A percentile compares a stretch with the other conserved stretches of the same genome.
Conservation (phyloP, 2,888 invertebrate species). For the Tetragnatha montana region DNA sequence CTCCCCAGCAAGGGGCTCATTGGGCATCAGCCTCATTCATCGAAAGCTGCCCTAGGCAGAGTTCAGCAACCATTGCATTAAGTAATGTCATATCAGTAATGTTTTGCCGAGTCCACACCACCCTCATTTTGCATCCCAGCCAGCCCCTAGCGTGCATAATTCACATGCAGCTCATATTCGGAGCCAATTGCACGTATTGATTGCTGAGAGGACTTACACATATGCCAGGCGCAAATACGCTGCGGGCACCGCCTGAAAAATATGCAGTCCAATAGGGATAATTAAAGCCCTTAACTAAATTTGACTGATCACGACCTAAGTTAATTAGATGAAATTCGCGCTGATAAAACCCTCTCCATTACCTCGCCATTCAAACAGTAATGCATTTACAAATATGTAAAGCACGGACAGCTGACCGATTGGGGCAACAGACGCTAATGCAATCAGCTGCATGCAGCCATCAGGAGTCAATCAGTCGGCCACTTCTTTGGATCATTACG, state of each 20-base stretch:
- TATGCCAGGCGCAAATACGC: conserved; percentile 2
- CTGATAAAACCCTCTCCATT: not conserved
- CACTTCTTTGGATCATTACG: not conserved
- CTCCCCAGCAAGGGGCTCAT: no score
- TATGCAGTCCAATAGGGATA: conserved; percentile 14
- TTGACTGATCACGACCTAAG: conserved; percentile 33
- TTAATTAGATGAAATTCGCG: conserved; percentile 38
- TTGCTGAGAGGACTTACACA: conserved; percentile 18
- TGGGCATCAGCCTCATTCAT: no score
- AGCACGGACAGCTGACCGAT: conserved; percentile 22
- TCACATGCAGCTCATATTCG: not conserved
- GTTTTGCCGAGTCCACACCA: not conserved
- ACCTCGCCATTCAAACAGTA: conserved; percentile 12
- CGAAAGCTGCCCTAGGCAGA: no score
- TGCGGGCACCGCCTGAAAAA: conserved; percentile 32
- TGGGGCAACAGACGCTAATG: not conserved
- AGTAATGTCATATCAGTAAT: not conserved
- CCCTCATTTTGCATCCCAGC: not conserved
- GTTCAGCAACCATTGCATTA: not conserved
- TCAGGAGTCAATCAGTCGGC: not conserved
- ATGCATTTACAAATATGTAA: conserved; percentile 33
- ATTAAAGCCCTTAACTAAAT: conserved; percentile 22
- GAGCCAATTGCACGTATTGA: conserved; percentile 28
- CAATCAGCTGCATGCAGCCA: not conserved
- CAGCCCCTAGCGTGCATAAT: not conserved